Percentiles rank a stretch among this genome's conserved stretches.
Evolutionary conservation across 2,113 vertebrate species (phyloP).

Genomic region (Symphodus melops): DNA sequence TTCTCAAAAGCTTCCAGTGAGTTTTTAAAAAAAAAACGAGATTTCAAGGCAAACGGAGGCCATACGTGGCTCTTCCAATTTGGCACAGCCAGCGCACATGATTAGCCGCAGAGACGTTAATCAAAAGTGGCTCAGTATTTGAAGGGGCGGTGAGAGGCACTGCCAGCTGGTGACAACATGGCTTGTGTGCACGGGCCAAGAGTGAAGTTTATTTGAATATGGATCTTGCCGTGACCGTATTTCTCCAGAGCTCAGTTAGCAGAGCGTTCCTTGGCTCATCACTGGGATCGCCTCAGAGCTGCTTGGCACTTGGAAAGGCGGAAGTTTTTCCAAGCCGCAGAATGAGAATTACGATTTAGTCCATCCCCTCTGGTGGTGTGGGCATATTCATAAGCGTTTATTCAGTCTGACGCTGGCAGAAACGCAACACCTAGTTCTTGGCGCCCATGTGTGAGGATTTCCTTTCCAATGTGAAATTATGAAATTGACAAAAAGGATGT

Average conservation of each 20-base stretch:
- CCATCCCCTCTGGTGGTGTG: conserved; percentile 75
- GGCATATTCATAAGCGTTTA: conserved; percentile 77
- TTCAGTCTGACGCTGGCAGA: conserved; percentile 72
- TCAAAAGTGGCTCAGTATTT: conserved; percentile 83
- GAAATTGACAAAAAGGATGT: conserved; percentile 63
- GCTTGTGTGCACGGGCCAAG: conserved; percentile 80
- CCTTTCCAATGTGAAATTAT: conserved; percentile 71
- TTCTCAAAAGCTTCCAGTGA: conserved; percentile 57
- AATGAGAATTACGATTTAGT: conserved; percentile 76
- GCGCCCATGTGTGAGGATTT: conserved; percentile 57
- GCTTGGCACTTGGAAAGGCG: conserved; percentile 70
- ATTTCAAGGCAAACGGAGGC: conserved; percentile 74
- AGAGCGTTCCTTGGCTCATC: conserved; percentile 79
- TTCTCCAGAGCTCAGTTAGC: conserved; percentile 79
- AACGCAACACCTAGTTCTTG: conserved; percentile 64
- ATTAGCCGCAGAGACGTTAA: conserved; percentile 82
- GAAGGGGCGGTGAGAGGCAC: conserved; percentile 73
- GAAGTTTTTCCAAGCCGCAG: conserved; percentile 77
- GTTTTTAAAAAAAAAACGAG: conserved; percentile 45
- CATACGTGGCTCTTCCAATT: conserved; percentile 76
- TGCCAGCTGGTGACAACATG: conserved; percentile 83
- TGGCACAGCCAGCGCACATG: conserved; percentile 72
- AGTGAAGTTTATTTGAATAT: conserved; percentile 84
- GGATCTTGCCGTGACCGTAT: conserved; percentile 80
- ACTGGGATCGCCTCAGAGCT: conserved; percentile 76